Evolutionary conservation across 2,888 invertebrate genomes (phyloP), one percentile per base, ranked within the genome.

Genomic region (Drosophila bunnanda): DNA sequence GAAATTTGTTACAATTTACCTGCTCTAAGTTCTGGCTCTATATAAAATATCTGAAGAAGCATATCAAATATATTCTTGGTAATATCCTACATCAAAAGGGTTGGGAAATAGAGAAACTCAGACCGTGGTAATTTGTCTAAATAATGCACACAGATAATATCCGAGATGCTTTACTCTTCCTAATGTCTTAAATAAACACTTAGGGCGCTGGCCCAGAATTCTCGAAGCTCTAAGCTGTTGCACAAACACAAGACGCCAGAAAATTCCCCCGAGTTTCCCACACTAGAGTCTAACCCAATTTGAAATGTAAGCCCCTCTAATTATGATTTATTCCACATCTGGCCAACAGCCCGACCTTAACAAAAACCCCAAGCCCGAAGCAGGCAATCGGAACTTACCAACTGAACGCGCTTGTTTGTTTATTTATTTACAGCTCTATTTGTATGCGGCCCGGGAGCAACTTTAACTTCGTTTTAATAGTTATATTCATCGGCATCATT

Each of bases 371-470:
- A 8, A 44, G 25, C 44, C 46, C 46, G 28, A 41, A 44, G 43
- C 50, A 53, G 52, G 54, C 69, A 58, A 54, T 53, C 25, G 38
- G 32, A 68, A 70, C 57, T 68, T 59, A 70, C 68, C 59, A 41
- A 22, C 25, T 36, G 60, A 34, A 34, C 34, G 34, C 57, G 56
- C 50, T 57, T 44, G 53, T 54, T 69, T 59, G 59, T 53, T 60
- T 53, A 20, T 43, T 62, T 57, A 48, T 71, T 62, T 57, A 64
- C 56, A 61, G 72, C 54, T 54, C 55, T 62, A 79, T 84, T 79
- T 60, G 80, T 70, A 75, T 79, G 70, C 70, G 52, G 54, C 55
- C 52, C 43, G 72, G 71, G 69, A 61, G 62, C 62, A 68, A 58
- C 76, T 66, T 55, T 57, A 69, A 68, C 75, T 66, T 72, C 72